Percentiles rank a stretch among this genome's conserved stretches.
Evolutionary conservation across 2,888 invertebrate genomes (phyloP).

Genomic region (Nymphalis urticae): DNA sequence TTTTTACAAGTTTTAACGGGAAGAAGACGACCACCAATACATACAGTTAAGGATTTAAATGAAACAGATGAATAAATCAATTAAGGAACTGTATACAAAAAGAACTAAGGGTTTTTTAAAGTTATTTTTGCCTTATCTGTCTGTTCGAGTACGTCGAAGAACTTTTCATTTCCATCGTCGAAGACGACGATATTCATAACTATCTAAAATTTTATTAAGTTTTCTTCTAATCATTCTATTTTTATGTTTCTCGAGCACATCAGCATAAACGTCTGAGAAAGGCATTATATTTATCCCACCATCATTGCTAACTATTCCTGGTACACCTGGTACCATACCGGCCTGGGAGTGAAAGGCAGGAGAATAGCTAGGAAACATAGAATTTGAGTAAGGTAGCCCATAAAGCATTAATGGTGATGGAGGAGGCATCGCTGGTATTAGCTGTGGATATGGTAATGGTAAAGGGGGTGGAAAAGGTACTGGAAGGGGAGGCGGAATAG

Average conservation of each 20-base stretch:
- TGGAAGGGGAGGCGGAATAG: constrained; percentile 8
- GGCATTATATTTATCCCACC: constrained; percentile 71
- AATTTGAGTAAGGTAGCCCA: constrained; percentile 4
- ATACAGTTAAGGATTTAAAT: too few relatives aligned
- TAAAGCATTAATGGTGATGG: constrained; percentile 23
- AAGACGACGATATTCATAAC: constrained; percentile 47
- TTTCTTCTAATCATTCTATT: constrained; percentile 57
- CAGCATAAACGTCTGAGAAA: constrained; percentile 67
- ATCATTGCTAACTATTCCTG: constrained; percentile 58
- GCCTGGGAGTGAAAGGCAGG: constrained; percentile 37
- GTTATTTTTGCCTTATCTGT: neutral
- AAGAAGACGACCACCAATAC: too few relatives aligned
- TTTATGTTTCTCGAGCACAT: constrained; percentile 62
- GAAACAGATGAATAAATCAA: too few relatives aligned
- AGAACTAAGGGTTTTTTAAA: too few relatives aligned
- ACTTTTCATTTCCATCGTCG: constrained; percentile 23
- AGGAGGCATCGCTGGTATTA: constrained; percentile 26
- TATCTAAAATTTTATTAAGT: constrained; percentile 49
- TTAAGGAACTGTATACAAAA: too few relatives aligned
- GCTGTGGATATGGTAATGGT: constrained; percentile 39
- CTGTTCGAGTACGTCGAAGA: constrained; percentile 10
- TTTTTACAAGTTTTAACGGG: too few relatives aligned
- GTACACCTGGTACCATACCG: constrained; percentile 63
- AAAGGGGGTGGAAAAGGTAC: constrained; percentile 21
- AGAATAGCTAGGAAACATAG: constrained; percentile 31